Evolutionary conservation across 1,140 invertebrate species (phyloP), one percentile per base, ranked within the genome.

Genomic region (Asobara japonica): DNA sequence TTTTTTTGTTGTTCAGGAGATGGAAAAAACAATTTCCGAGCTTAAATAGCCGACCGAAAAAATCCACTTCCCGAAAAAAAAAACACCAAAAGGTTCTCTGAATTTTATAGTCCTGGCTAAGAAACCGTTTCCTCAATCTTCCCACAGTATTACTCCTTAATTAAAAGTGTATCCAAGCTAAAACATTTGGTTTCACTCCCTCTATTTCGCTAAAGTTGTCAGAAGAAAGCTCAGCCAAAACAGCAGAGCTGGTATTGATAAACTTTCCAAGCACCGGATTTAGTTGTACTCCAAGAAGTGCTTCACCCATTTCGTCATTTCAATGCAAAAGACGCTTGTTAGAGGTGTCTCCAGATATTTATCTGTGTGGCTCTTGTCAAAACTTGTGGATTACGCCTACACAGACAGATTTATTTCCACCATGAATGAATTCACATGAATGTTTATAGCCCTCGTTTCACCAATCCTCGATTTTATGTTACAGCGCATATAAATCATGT

Each of bases 401-500:
- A 16, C n/a, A 11, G 8, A 45, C 41, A n/a, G 7, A 45, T 45
- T 45, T 45, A 45, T 13, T 45, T 16, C 18, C n/a, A 0, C 13
- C n/a, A 5, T 13, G 41, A 45, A 18, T 13, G 41, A 45, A 45
- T 45, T 13, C 13, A 16, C 18, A 45, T 45, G 41, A 16, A n/a
- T 16, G 41, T 45, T 45, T 45, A 45, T 45, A 13, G 13, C 5
- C 2, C 7, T 45, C 41, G 13, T 45, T 45, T 45, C n/a, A 45
- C n/a, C 41, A 45, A 45, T 45, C 18, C 65, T 74, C 11, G 30
- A 76, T 48, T 76, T 67, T 77, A 65, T 83, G 78, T 89, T 89
- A 27, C 89, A 96, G 94, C 93, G 84, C 95, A 97, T 84, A 95
- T 96, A 82, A 94, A 96, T 83, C 93, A 97, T 83, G 93, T 97